Conservation (phyloP, 2,888 invertebrate species). For the Cepaea hortensis region DNA sequence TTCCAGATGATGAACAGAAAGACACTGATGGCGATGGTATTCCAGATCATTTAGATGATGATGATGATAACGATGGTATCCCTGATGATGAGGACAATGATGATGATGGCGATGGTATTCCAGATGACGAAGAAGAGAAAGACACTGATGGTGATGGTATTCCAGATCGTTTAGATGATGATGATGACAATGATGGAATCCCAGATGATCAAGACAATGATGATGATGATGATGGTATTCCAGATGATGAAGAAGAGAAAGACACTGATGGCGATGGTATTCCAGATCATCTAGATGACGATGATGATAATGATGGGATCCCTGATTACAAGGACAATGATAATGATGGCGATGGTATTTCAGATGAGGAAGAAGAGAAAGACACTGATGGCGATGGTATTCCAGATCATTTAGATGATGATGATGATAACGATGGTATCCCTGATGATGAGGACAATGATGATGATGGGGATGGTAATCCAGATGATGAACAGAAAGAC, state of each 20-base stretch:
- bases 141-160: constrained; percentile 64
- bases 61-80: constrained; percentile 73
- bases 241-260: constrained; percentile 60
- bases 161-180: constrained; percentile 61
- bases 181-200: constrained; percentile 64
- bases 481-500: constrained; percentile 64
- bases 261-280: constrained; percentile 66
- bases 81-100: constrained; percentile 67
- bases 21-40: constrained; percentile 70
- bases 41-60: constrained; percentile 65
- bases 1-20: constrained; percentile 68
- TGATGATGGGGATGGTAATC: constrained; percentile 65
- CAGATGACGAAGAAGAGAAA: constrained; percentile 58
- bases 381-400: constrained; percentile 68
- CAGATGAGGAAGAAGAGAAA: constrained; percentile 52
- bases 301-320: constrained; percentile 65
- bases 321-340: constrained; percentile 64
- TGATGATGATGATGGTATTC: constrained; percentile 68
- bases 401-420: constrained; percentile 60
- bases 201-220: constrained; percentile 66
- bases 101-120: constrained; percentile 62
- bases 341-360: constrained; percentile 61
- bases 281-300: constrained; percentile 60
- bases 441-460: constrained; percentile 62
- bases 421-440: constrained; percentile 66